Conservation (phyloP, 2,888 invertebrate species). For the Ichneumon xanthorius region DNA sequence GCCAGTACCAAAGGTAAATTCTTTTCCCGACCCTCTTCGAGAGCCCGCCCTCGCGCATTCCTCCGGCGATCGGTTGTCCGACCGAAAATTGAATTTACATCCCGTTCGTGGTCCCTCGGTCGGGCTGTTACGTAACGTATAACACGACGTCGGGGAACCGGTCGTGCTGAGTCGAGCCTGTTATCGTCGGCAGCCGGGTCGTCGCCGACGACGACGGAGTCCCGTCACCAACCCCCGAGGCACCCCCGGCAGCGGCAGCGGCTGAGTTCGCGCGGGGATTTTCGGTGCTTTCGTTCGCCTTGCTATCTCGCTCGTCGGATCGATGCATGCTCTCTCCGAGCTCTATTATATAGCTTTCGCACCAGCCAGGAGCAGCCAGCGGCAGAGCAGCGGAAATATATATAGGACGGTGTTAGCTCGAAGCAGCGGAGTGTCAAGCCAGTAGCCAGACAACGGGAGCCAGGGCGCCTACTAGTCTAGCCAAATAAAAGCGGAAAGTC, state of each 20-base stretch:
- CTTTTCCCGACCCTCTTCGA: conserved; percentile 4
- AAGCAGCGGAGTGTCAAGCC: conserved; percentile 16
- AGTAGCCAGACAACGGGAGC: conserved; percentile 74
- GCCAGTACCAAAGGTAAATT: not conserved
- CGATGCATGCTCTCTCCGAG: conserved; percentile 39
- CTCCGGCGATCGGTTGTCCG: conserved; percentile 17
- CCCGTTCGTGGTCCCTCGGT: conserved; percentile 23
- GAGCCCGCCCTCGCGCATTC: not conserved
- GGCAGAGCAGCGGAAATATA: conserved; percentile 5
- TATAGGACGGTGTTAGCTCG: not conserved
- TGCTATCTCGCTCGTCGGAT: conserved; percentile 52
- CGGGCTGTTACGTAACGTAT: conserved; percentile 56
- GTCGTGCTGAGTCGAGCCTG: conserved; percentile 1
- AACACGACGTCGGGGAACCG: conserved; percentile 46
- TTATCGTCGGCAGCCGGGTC: conserved; percentile 49
- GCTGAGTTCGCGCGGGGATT: conserved; percentile 31
- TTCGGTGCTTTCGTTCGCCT: conserved; percentile 49
- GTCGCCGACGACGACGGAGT: conserved; percentile 56
- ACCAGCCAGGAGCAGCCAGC: conserved; percentile 21
- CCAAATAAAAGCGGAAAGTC: conserved; percentile 80
- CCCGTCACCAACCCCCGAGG: conserved; percentile 31
- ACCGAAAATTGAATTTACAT: conserved; percentile 65
- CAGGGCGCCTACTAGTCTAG: conserved; percentile 81
- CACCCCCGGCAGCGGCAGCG: conserved; percentile 9
- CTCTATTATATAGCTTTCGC: not conserved